A percentile compares a stretch with the other conserved stretches of the same genome.
Evolutionary conservation across 2,797 vertebrate genomes (phyloP).

Genomic region (Ctenopoma multispine): DNA sequence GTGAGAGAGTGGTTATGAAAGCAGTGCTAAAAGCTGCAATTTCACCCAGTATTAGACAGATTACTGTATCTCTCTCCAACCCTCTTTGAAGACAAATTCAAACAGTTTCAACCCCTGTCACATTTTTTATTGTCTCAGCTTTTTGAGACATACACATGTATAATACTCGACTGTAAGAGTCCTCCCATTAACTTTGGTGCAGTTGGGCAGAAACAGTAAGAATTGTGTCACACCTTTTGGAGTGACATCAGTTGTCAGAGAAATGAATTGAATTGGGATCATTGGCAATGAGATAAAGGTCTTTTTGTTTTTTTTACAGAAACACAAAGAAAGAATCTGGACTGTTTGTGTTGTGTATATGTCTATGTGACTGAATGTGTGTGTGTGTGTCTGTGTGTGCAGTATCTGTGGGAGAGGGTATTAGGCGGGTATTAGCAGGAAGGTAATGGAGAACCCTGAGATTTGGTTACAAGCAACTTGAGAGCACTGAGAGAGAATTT

Average conservation of each 20-base stretch:
- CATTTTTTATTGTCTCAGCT: constrained; percentile 36
- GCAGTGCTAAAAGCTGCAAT: constrained; percentile 69
- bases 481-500: constrained; percentile 58
- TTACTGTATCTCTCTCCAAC: constrained; percentile 43
- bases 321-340: constrained; percentile 26
- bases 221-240: constrained; percentile 12
- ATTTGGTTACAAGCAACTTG: constrained; percentile 76
- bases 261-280: constrained; percentile 30
- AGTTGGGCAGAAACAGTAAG: not conserved
- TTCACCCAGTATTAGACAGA: constrained; percentile 49
- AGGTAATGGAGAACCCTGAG: constrained; percentile 73
- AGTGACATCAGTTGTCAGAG: constrained; percentile 28
- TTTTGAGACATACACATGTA: constrained; percentile 4
- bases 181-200: not conserved
- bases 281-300: constrained; percentile 29
- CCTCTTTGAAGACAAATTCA: constrained; percentile 47
- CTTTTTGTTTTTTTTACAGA: constrained; percentile 43
- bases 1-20: constrained; percentile 51
- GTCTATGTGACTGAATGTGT: constrained; percentile 9
- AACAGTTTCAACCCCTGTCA: constrained; percentile 30
- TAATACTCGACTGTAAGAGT: not conserved
- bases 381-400: constrained; percentile 4
- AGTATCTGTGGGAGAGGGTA: constrained; percentile 19
- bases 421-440: constrained; percentile 64
- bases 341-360: constrained; percentile 25